These are phyloP conservation scores for Caenorhabditis auriculariae DNA, from an alignment of 2,888 invertebrate species.

Conservation along the genomic window DNA sequence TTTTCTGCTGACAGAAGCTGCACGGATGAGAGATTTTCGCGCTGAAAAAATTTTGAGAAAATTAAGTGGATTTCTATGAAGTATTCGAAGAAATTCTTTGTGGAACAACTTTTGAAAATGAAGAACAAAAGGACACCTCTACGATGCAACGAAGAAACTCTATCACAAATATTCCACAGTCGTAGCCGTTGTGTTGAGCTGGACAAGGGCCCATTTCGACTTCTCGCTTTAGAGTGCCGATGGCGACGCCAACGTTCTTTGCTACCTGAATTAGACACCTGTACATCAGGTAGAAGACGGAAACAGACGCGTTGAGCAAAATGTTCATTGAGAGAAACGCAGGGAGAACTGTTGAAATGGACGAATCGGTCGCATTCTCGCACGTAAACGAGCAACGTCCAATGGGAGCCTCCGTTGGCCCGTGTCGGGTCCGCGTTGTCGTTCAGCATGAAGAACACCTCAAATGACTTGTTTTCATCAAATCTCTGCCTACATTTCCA, in stretches of 20 bases:
- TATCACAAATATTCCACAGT: constrained; percentile 43
- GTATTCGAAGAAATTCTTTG: too few relatives aligned
- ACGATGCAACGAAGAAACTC: constrained; percentile 19
- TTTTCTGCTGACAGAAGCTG: neutral
- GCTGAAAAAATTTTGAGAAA: too few relatives aligned
- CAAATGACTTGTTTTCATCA: neutral
- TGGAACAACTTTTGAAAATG: too few relatives aligned
- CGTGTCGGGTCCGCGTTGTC: constrained; percentile 24
- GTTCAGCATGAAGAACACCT: constrained; percentile 40
- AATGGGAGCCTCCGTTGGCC: constrained; percentile 27
- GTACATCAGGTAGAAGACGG: too few relatives aligned
- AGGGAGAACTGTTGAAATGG: constrained; percentile 33
- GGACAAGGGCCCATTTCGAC: constrained; percentile 10
- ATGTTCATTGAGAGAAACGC: too few relatives aligned
- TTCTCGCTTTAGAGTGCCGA: neutral
- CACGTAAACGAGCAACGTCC: constrained; percentile 36
- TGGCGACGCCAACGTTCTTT: neutral
- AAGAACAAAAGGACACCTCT: neutral
- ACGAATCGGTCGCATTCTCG: constrained; percentile 13
- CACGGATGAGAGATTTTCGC: neutral
- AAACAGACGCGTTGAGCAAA: too few relatives aligned
- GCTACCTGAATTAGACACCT: neutral
- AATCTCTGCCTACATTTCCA: neutral
- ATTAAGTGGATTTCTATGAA: too few relatives aligned
- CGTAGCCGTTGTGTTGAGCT: constrained; percentile 31